phyloP scores from a whole-genome alignment of 2,797 vertebrate species.

The Gephyroberyx darwinii region DNA sequence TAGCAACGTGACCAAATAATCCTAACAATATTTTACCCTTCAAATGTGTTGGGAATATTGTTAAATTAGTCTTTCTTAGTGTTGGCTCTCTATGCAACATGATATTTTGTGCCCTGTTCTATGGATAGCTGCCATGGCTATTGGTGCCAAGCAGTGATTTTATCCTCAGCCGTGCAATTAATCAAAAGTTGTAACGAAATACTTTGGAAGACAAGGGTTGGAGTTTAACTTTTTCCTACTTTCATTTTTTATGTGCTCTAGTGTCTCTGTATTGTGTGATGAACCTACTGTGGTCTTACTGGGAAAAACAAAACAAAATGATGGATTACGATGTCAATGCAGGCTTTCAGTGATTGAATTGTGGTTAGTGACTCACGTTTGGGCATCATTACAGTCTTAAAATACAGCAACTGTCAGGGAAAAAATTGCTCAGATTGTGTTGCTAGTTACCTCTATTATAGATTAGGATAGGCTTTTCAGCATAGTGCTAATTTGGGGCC shows the following conservation, averaged over 20 bases:
- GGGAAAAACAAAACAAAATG: conserved; percentile 49
- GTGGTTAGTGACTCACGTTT: conserved; percentile 47
- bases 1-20: conserved; percentile 16
- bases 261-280: conserved; percentile 4
- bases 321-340: conserved; percentile 53
- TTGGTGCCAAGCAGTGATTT: conserved; percentile 21
- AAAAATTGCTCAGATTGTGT: conserved; percentile 33
- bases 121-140: not conserved
- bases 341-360: conserved; percentile 45
- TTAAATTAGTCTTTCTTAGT: conserved; percentile 16
- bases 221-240: conserved; percentile 40
- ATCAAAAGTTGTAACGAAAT: conserved; percentile 26
- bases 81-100: conserved; percentile 12
- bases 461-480: conserved; percentile 41
- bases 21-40: conserved; percentile 10
- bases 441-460: conserved; percentile 55
- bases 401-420: conserved; percentile 27
- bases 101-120: conserved; percentile 10
- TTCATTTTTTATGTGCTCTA: conserved; percentile 20
- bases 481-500: conserved; percentile 21
- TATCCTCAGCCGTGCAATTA: conserved; percentile 32
- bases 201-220: conserved; percentile 45
- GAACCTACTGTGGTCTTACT: not conserved
- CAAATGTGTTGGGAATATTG: conserved; percentile 21
- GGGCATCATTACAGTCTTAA: conserved; percentile 49